Evolutionary conservation across 2,113 vertebrate species (phyloP), one percentile per base, ranked within the genome.

Genomic region (Rynchops niger): DNA sequence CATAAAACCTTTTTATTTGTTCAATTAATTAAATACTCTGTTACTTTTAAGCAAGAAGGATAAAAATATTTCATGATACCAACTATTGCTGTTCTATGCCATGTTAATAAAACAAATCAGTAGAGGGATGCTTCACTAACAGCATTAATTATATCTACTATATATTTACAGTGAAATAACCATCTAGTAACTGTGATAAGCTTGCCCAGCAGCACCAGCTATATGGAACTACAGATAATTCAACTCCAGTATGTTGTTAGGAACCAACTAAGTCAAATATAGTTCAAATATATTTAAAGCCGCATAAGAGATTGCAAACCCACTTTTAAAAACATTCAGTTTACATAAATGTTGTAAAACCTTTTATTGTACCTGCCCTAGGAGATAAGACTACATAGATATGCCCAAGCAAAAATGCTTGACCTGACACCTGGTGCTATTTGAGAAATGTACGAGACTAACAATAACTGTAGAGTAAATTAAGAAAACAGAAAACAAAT

Each of bases 31-130:
- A 91, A 86, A 80, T 53, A 25, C 42, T 30, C 70, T 92, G 72
- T 79, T 78, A 91, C 82, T 94, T 91, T 90, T 80, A 66, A 83
- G 26, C 86, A 71, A 61, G 45, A 95, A 84, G 58, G 76, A 95
- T 89, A 78, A 91, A 97, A 95, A 58, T 74, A 90, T 95, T 96
- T 90, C 87, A 95, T 97, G 50, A 89, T 97, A 90, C 65, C 95
- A 71, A 93, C 66, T 91, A 81, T 45, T 56, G 42, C 58, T 77
- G 55, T 91, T 96, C 81, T 76, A 78, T 72, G 82, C 93, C 81
- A 86, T 42, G 86, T 95, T 97, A 97, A 97, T 96, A 95, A 59
- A 96, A 65, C 49, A 94, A 95, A 94, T 90, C 76, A 95, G 95
- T 72, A 76, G 74, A 94, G 61, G 15, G 49, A 90, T 96, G 93